A percentile compares a stretch with the other conserved stretches of the same genome.
These are phyloP conservation scores for Hoplodrina blanda DNA, from an alignment of 2,888 invertebrate species.

Conservation along the genomic window DNA sequence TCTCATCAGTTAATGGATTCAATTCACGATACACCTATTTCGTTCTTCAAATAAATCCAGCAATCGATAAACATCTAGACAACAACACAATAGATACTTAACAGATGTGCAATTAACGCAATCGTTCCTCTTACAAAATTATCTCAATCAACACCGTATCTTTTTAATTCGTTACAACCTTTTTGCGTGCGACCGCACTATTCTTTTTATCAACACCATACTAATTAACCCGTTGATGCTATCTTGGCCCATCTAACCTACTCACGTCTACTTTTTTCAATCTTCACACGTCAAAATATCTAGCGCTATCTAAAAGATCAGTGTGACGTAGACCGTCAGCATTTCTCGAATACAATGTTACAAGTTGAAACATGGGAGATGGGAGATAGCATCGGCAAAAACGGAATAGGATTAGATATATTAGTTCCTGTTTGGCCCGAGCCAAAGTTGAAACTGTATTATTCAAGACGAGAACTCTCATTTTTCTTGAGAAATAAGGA, in stretches of 20 bases:
- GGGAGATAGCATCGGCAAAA: constrained; percentile 55
- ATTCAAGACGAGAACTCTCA: constrained; percentile 10
- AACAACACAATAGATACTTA: constrained; percentile 1
- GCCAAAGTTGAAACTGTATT: constrained; percentile 32
- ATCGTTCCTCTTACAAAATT: constrained; percentile 35
- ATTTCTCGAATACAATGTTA: constrained; percentile 60
- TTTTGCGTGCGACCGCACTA: constrained; percentile 40
- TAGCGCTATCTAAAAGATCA: constrained; percentile 79
- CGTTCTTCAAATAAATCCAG: neutral
- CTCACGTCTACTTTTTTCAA: constrained; percentile 74
- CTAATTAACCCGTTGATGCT: constrained; percentile 63
- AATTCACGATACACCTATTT: neutral
- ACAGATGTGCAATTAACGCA: constrained; percentile 16
- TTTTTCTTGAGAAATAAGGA: constrained; percentile 15
- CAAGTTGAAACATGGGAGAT: constrained; percentile 53
- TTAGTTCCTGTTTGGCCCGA: constrained; percentile 31
- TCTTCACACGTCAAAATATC: constrained; percentile 82
- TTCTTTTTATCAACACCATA: constrained; percentile 50
- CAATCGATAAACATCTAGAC: constrained; percentile 15
- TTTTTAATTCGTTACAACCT: constrained; percentile 50
- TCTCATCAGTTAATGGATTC: neutral
- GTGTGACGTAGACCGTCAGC: constrained; percentile 73
- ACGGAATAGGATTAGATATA: constrained; percentile 51
- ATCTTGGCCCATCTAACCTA: constrained; percentile 69
- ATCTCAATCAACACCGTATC: constrained; percentile 53